Conservation (phyloP, 2,797 vertebrate genomes). For the Emys orbicularis region DNA sequence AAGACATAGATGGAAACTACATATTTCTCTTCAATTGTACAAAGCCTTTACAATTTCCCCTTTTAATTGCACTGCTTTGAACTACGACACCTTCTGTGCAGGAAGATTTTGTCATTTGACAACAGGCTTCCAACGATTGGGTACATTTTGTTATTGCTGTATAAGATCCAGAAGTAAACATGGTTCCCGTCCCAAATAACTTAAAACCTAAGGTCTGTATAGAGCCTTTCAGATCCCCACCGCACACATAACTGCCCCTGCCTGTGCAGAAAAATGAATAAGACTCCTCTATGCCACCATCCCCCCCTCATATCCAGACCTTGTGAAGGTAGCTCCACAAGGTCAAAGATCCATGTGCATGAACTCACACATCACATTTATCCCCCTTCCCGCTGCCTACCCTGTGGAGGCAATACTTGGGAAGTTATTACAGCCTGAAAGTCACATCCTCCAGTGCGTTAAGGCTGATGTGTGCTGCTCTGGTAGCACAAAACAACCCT, state of each 20-base stretch:
- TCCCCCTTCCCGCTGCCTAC: not conserved
- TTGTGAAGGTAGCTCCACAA: not conserved
- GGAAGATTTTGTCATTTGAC: conserved; percentile 9
- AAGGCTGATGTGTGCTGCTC: not conserved
- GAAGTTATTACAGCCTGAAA: not conserved
- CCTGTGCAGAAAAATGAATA: not conserved
- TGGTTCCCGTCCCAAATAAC: conserved; percentile 12
- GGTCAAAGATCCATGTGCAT: not conserved
- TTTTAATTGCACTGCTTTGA: conserved; percentile 21
- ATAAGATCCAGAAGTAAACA: not conserved
- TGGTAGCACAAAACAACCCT: accelerated
- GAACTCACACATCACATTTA: not conserved
- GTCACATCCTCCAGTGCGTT: not conserved
- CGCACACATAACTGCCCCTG: not conserved
- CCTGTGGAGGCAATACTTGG: not conserved
- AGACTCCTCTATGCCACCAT: not conserved
- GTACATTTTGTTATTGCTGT: not conserved
- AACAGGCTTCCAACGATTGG: not conserved
- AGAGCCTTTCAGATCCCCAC: conserved; percentile 2
- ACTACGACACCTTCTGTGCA: not conserved
- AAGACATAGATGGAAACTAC: not conserved
- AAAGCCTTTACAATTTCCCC: conserved; percentile 19
- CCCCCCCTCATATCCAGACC: not conserved
- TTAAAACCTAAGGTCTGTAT: not conserved
- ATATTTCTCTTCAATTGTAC: not conserved